These are phyloP conservation scores for Synergus japonicus DNA, from an alignment of 2,888 invertebrate species.

Conservation along the genomic window DNA sequence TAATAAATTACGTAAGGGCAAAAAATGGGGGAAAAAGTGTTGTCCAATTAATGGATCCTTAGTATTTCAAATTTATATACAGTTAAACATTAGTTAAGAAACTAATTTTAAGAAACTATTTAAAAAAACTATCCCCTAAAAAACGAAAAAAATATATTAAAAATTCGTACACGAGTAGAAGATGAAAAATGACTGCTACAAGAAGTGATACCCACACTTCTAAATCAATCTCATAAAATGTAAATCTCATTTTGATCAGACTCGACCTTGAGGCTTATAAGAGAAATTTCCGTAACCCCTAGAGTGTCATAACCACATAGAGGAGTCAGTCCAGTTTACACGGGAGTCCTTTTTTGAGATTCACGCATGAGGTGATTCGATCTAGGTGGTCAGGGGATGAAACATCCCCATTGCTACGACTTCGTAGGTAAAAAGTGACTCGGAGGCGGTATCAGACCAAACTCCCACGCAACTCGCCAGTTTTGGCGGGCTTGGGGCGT, in stretches of 20 bases:
- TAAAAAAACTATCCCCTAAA: background rate
- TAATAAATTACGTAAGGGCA: too few relatives aligned
- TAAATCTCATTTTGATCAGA: background rate
- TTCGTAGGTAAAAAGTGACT: constrained; percentile 52
- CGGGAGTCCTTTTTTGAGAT: constrained; percentile 24
- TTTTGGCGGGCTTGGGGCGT: constrained; percentile 74
- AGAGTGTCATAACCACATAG: background rate
- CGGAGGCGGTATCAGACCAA: constrained; percentile 74
- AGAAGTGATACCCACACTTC: background rate
- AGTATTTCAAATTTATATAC: background rate
- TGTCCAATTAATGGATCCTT: too few relatives aligned
- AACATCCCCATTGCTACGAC: constrained; percentile 43
- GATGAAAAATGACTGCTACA: background rate
- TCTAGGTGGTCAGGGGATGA: constrained; percentile 45
- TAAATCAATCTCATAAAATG: background rate
- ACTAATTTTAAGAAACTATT: too few relatives aligned
- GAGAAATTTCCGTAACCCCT: background rate
- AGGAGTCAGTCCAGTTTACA: constrained; percentile 9
- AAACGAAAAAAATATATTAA: background rate
- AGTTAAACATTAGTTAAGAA: too few relatives aligned
- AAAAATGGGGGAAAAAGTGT: too few relatives aligned
- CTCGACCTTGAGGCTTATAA: constrained; percentile 10
- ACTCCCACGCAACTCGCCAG: constrained; percentile 74
- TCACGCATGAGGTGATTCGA: constrained; percentile 31
- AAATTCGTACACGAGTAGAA: background rate